Percentiles rank a stretch among this genome's conserved stretches.
These are phyloP conservation scores for Lagorchestes hirsutus DNA, from an alignment of 2,797 vertebrate genomes.

Conservation along the genomic window DNA sequence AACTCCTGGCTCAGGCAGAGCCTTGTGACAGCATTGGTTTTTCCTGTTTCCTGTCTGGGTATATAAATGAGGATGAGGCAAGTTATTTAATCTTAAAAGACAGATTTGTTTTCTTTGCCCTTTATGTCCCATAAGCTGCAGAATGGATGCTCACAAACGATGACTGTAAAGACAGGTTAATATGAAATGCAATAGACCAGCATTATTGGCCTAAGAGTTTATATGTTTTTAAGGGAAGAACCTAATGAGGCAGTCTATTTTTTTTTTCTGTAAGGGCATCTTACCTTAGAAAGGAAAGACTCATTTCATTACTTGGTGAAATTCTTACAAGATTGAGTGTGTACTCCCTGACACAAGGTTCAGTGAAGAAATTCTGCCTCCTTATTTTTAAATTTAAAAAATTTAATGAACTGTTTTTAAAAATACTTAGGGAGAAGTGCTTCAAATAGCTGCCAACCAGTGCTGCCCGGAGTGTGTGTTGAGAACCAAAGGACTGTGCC, in stretches of 20 bases:
- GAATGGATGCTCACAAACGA: slow-evolving; percentile 21
- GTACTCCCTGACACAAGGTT: background rate
- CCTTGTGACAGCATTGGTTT: slow-evolving; percentile 1
- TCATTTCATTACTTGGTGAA: slow-evolving; percentile 42
- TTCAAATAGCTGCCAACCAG: slow-evolving; percentile 90
- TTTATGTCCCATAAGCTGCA: slow-evolving; percentile 6
- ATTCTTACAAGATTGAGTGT: slow-evolving; percentile 35
- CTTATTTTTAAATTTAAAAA: slow-evolving; percentile 3
- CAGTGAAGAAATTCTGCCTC: background rate
- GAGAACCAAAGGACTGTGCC: slow-evolving; percentile 87
- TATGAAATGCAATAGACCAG: slow-evolving; percentile 4
- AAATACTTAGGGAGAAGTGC: slow-evolving; percentile 89
- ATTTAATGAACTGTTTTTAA: slow-evolving; percentile 38
- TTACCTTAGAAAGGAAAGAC: slow-evolving; percentile 40
- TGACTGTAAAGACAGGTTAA: slow-evolving; percentile 30
- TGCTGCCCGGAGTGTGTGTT: slow-evolving; percentile 93
- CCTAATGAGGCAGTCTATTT: slow-evolving; percentile 18
- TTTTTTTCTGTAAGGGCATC: slow-evolving; percentile 31
- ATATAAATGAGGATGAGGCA: background rate
- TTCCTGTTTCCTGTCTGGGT: background rate
- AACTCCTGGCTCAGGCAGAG: background rate
- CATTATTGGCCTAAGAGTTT: background rate
- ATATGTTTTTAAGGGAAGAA: background rate
- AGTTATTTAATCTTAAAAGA: background rate
- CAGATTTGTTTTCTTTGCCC: background rate